Conservation (phyloP, 2,113 vertebrate genomes). For the Cairina moschata region DNA sequence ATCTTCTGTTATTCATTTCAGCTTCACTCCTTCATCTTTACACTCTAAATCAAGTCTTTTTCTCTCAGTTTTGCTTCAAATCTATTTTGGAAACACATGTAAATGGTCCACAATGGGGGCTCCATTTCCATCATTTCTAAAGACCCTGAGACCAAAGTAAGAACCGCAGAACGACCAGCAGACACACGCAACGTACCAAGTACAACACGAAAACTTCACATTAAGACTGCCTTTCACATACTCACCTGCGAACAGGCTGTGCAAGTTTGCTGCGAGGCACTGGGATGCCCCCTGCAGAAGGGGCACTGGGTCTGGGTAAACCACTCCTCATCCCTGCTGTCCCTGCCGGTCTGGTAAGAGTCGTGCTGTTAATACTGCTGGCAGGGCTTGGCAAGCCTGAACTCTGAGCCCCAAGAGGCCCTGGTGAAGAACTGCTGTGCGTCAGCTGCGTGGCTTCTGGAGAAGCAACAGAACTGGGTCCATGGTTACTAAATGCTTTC, state of each 20-base stretch:
- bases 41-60: not conserved
- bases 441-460: constrained; percentile 74
- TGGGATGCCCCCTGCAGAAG: constrained; percentile 87
- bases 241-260: constrained; percentile 95
- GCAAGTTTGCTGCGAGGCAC: constrained; percentile 97
- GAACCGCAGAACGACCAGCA: not conserved
- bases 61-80: not conserved
- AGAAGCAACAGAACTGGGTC: constrained; percentile 68
- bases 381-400: constrained; percentile 73
- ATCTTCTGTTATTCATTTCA: not conserved
- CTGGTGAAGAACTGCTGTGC: constrained; percentile 78
- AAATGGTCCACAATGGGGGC: not conserved
- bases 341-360: constrained; percentile 87
- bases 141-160: not conserved
- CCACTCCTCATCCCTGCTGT: constrained; percentile 83
- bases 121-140: not conserved
- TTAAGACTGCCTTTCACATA: not conserved
- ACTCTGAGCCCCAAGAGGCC: constrained; percentile 71
- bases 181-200: not conserved
- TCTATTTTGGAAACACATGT: not conserved
- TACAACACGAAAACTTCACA: not conserved
- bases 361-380: constrained; percentile 80
- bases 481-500: constrained; percentile 89
- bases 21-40: not conserved
- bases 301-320: constrained; percentile 91